Evolutionary conservation across 1,140 invertebrate species (phyloP).

Genomic region (Trinorchestia longiramus): DNA sequence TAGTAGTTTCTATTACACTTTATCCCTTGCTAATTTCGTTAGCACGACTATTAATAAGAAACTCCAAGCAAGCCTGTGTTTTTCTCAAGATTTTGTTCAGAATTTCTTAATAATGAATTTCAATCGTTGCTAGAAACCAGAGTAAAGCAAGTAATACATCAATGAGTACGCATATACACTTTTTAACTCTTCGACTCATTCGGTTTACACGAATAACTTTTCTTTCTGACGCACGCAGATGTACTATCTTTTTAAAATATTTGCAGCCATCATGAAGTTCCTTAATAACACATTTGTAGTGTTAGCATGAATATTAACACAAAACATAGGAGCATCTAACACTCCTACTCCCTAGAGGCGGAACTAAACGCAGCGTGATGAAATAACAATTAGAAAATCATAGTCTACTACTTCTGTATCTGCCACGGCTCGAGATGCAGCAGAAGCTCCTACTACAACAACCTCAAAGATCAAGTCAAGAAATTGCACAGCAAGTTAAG

Average conservation of each 20-base stretch:
- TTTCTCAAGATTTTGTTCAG: neutral
- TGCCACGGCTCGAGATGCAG: neutral
- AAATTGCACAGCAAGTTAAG: neutral
- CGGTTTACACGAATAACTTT: neutral
- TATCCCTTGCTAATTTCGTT: neutral
- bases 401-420: neutral
- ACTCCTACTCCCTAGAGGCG: neutral
- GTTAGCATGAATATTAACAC: neutral
- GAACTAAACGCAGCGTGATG: neutral
- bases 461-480: neutral
- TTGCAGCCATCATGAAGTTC: neutral
- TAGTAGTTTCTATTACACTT: neutral
- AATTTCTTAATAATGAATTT: neutral
- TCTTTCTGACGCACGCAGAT: neutral
- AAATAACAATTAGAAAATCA: neutral
- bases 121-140: no score
- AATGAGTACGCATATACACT: neutral
- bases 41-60: neutral
- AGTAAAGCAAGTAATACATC: neutral
- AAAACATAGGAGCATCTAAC: neutral
- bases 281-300: neutral
- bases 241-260: neutral
- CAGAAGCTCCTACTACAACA: neutral
- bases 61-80: neutral
- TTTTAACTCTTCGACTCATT: neutral